Evolutionary conservation across 2,113 vertebrate genomes (phyloP).

Genomic region (Tychaedon coryphoeus): DNA sequence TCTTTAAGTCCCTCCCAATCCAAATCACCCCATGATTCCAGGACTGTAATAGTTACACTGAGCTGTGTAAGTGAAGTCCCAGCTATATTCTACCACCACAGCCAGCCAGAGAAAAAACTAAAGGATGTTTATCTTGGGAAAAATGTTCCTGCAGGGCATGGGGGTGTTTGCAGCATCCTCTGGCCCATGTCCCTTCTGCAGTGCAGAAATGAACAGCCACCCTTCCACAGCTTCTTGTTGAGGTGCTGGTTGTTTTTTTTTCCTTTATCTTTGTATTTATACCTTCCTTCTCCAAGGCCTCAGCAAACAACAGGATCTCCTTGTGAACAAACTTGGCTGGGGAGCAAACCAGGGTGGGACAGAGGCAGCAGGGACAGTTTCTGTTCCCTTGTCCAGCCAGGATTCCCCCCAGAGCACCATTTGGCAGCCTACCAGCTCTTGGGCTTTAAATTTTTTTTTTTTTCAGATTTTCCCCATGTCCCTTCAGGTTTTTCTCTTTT

Average conservation of each 20-base stretch:
- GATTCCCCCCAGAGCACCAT: not conserved
- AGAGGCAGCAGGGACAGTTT: not conserved
- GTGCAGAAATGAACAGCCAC: not conserved
- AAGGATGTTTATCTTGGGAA: not conserved
- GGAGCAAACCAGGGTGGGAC: not conserved
- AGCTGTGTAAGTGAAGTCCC: not conserved
- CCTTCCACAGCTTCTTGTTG: not conserved
- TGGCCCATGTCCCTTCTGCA: not conserved
- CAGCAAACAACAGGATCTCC: not conserved
- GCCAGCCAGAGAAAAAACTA: not conserved
- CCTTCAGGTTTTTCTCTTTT: not conserved
- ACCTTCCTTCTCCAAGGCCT: not conserved
- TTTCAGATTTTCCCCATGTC: not conserved
- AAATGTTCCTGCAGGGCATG: fast-evolving
- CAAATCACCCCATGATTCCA: not conserved
- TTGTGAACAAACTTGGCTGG: not conserved
- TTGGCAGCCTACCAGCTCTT: not conserved
- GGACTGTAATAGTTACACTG: not conserved
- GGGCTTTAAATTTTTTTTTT: not conserved
- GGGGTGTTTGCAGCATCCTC: not conserved
- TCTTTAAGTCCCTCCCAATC: not conserved
- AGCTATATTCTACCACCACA: not conserved
- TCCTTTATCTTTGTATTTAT: not conserved
- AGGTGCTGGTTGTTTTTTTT: not conserved
- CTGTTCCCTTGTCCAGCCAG: not conserved